Base-by-base conservation (phyloP, 2,113 vertebrate genomes). In the Zosterops borbonicus region DNA sequence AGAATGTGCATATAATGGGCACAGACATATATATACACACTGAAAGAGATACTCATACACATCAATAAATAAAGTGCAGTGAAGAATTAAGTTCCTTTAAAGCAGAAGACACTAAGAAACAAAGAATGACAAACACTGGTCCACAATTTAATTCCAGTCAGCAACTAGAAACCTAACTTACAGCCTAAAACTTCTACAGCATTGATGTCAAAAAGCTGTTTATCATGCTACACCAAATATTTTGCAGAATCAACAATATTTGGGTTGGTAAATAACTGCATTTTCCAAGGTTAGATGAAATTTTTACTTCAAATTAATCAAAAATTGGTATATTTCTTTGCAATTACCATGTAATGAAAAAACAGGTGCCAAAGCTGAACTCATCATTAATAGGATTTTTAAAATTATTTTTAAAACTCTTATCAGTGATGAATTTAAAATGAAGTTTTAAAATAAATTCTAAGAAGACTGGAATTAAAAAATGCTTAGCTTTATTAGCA, bases 11-110 rank as follows among this genome's bases (percentile, higher is more conserved):
- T 9, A 27, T 1, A 44, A 35, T 5, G 42, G 17, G 41, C 39
- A 29, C 20, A 58, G 1, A 1, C 12, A 22, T 15, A 24, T 5
- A 29, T 12, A 41, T 0, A 53, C 8, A 58, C 3, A 39, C n/a
- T 75, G 35, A 70, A 27, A 62, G 12, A 73, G 9, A 31, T 18
- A 59, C 22, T 69, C 71, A 55, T 28, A 64, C n/a, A 47, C 8
- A 49, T 27, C 62, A 65, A 82, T 27, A 74, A 39, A 76, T 23
- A 31, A 21, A 60, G 12, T 5, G 6, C 23, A 77, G 31, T 13
- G 29, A 77, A 73, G n/a, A 84, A 35, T 12, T 74, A 14, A 60
- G 14, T 10, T 74, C 14, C 70, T 60, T 28, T 41, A 23, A 58
- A 13, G 22, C 4, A 31, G 5, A 64, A 80, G 28, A 65, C 14